Conservation (phyloP, 2,797 vertebrate genomes). For the Pteronotus mesoamericanus region DNA sequence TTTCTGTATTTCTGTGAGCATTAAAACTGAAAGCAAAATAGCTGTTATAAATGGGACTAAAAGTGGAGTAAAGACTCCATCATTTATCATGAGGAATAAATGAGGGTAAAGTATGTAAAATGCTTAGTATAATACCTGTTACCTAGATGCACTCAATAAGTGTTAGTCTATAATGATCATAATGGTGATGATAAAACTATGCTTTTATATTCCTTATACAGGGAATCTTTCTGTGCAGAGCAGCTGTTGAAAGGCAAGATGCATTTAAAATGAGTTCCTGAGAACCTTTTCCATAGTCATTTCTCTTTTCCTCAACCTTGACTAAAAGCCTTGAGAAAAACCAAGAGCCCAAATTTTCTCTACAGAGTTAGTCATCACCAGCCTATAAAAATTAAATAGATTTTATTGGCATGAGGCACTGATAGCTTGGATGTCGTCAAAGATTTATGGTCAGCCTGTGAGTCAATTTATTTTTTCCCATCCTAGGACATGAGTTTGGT, state of each 20-base stretch:
- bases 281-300: not conserved
- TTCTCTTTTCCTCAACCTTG: not conserved
- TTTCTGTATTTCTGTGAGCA: not conserved
- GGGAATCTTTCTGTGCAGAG: not conserved
- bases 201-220: not conserved
- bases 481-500: not conserved
- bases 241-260: not conserved
- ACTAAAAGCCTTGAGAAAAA: conserved; percentile 41
- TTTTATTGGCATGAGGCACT: conserved; percentile 12
- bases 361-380: not conserved
- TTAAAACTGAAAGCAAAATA: not conserved
- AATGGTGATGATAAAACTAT: not conserved
- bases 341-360: not conserved
- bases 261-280: not conserved
- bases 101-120: not conserved
- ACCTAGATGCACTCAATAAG: not conserved
- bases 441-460: not conserved
- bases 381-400: conserved; percentile 29
- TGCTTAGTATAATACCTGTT: not conserved
- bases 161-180: not conserved
- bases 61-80: not conserved
- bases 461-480: not conserved
- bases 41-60: not conserved
- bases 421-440: not conserved
- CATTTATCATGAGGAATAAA: not conserved